Evolutionary conservation across 1,140 invertebrate genomes (phyloP).

Genomic region (Mylabris phalerata): DNA sequence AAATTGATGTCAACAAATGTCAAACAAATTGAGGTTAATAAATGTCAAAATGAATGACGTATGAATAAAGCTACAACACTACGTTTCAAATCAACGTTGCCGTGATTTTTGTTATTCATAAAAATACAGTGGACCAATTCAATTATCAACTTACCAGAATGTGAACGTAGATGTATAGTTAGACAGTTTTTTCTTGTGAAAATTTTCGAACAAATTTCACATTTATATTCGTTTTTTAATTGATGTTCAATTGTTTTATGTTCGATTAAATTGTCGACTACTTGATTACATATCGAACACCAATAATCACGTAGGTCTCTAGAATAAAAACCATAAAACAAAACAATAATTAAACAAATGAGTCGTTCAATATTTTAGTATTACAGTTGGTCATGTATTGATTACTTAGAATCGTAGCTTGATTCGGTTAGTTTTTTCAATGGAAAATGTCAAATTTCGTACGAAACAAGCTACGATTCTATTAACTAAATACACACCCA

Average conservation of each 20-base stretch:
- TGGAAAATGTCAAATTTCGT: no score
- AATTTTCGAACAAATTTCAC: slow-evolving; percentile 11
- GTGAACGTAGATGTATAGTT: slow-evolving; percentile 9
- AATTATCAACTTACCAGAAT: slow-evolving; percentile 6
- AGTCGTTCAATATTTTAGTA: no score
- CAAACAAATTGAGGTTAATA: no score
- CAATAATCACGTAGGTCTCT: slow-evolving; percentile 11
- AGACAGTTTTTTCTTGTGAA: not conserved
- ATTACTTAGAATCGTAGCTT: not conserved
- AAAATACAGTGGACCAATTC: not conserved
- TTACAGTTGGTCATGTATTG: not conserved
- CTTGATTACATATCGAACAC: slow-evolving; percentile 10
- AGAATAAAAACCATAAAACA: not conserved
- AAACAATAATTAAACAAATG: no score
- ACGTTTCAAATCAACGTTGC: no score
- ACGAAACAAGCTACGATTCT: no score
- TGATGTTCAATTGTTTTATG: not conserved
- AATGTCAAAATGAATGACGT: no score
- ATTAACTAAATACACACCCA: no score
- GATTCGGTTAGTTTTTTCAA: no score
- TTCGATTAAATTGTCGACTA: slow-evolving; percentile 6
- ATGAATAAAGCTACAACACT: no score
- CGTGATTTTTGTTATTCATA: no score
- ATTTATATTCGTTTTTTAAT: not conserved
- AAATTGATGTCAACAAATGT: no score